Percentiles rank a stretch among this genome's conserved stretches.
Evolutionary conservation across 2,113 vertebrate genomes (phyloP).

Genomic region (Semicossyphus pulcher): DNA sequence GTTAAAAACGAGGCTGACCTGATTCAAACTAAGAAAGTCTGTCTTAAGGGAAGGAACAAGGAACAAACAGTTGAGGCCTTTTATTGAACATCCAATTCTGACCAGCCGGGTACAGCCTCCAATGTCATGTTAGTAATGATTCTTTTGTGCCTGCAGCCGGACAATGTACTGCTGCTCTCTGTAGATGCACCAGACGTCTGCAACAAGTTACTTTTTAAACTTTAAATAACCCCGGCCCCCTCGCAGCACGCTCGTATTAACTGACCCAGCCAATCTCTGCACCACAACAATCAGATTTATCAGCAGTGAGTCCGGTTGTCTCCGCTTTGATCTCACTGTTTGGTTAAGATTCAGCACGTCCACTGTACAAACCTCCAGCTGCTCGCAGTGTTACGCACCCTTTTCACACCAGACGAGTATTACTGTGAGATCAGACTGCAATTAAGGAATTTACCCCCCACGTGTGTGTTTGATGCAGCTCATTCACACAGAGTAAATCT

Average conservation of each 20-base stretch:
- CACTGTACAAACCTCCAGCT: not conserved
- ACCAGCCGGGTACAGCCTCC: too few species aligned
- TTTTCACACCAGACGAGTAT: not conserved
- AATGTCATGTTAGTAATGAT: not conserved
- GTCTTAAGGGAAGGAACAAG: too few species aligned
- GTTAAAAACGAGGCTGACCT: too few species aligned
- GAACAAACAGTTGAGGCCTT: too few species aligned
- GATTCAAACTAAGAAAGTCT: too few species aligned
- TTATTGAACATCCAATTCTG: too few species aligned
- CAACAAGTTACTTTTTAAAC: not conserved
- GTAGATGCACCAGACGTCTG: not conserved
- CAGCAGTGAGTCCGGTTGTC: not conserved
- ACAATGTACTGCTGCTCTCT: too few species aligned
- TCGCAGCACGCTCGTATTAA: not conserved
- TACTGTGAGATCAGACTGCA: slow-evolving; percentile 11
- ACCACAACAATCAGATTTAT: not conserved
- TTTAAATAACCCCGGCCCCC: not conserved
- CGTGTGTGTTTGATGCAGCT: slow-evolving; percentile 1
- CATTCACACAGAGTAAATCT: slow-evolving; percentile 11
- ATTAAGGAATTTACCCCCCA: slow-evolving; percentile 30
- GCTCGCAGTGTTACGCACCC: not conserved
- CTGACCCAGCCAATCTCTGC: not conserved
- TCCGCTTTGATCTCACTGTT: not conserved
- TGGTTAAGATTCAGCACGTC: not conserved
- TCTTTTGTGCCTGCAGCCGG: not conserved